A percentile compares a stretch with the other conserved stretches of the same genome.
Evolutionary conservation across 2,797 vertebrate species (phyloP).

Genomic region (Peromyscus aztecus): DNA sequence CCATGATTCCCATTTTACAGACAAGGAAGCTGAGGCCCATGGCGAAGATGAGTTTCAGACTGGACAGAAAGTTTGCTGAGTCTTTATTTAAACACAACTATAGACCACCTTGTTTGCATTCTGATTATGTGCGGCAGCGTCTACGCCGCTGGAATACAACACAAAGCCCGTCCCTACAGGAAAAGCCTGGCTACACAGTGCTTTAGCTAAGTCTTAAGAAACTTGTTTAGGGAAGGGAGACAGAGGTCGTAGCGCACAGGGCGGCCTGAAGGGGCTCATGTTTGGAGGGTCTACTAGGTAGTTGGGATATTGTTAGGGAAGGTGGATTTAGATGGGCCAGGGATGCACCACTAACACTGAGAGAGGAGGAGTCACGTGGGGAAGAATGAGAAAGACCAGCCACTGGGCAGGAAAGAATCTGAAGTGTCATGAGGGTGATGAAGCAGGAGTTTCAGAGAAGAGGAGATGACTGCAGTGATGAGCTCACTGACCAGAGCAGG

Average conservation of each 20-base stretch:
- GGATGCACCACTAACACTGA: background rate
- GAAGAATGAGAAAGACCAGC: background rate
- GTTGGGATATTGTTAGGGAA: background rate
- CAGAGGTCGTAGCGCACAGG: background rate
- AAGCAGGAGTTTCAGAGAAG: background rate
- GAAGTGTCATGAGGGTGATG: background rate
- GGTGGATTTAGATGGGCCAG: background rate
- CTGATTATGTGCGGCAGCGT: background rate
- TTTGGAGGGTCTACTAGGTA: background rate
- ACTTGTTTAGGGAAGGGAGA: background rate
- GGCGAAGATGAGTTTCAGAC: slow-evolving; percentile 30
- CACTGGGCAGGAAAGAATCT: background rate
- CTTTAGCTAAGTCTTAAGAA: slow-evolving; percentile 42
- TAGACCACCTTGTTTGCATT: background rate
- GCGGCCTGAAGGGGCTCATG: background rate
- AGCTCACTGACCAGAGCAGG: background rate
- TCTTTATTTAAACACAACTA: background rate
- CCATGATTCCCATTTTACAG: background rate
- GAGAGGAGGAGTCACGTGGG: background rate
- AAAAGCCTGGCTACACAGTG: background rate
- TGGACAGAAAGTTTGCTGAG: background rate
- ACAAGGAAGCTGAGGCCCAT: background rate
- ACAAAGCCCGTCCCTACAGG: background rate
- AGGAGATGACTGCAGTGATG: background rate
- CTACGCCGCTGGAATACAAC: background rate